Conservation (phyloP, 2,888 invertebrate genomes). For the Drosophila anceps region DNA sequence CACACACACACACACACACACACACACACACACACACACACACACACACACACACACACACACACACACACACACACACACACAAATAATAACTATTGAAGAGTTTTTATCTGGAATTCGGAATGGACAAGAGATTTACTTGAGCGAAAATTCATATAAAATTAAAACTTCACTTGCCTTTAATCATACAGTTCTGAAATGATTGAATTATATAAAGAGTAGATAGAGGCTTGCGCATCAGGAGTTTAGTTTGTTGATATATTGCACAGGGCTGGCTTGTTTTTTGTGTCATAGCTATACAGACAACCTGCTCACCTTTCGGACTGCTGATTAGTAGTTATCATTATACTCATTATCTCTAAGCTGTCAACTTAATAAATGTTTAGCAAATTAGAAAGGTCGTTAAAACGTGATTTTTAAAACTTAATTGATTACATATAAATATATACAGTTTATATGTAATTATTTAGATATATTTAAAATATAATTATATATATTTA, state of each 20-base stretch:
- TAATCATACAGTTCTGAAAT: no score
- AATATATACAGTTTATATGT: background rate
- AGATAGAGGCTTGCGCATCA: background rate
- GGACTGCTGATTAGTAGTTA: background rate
- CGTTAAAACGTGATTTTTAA: background rate
- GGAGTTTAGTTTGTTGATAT: background rate
- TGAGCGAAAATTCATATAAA: background rate
- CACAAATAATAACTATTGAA: background rate
- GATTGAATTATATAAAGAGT: background rate
- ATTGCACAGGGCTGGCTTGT: background rate
- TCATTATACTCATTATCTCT: background rate
- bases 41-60: no score
- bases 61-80: no score
- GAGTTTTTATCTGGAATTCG: background rate
- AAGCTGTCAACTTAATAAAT: background rate
- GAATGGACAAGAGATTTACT: constrained; percentile 1
- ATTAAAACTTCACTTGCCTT: background rate
- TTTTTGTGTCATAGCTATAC: background rate
- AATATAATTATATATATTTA: no score
- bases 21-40: no score
- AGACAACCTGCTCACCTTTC: background rate
- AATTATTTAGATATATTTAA: background rate
- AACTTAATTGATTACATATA: background rate
- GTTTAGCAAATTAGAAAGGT: background rate
- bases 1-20: no score